Percentiles rank a stretch among this genome's conserved stretches.
These are phyloP conservation scores for Chromis chromis DNA, from an alignment of 2,797 vertebrate genomes.

Conservation along the genomic window DNA sequence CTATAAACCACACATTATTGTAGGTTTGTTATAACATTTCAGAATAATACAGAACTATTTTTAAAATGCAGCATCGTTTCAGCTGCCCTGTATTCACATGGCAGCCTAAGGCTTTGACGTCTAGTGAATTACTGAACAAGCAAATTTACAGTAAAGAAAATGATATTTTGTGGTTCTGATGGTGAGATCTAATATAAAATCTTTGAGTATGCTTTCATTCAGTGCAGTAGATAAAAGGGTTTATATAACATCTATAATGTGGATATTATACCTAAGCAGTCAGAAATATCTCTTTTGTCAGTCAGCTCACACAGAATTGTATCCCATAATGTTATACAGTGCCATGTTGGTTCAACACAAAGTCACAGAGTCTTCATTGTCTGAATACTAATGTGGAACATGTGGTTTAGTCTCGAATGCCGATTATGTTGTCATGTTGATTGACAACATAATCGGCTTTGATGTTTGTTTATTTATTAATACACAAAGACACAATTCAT, in stretches of 20 bases:
- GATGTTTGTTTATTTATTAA: not conserved
- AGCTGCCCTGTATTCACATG: too few relatives aligned
- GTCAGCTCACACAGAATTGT: not conserved
- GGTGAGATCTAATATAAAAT: not conserved
- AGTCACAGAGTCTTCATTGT: not conserved
- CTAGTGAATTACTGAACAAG: not conserved
- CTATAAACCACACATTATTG: not conserved
- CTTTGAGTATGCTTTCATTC: not conserved
- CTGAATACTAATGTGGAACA: constrained; percentile 1
- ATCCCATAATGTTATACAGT: not conserved
- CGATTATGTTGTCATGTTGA: not conserved
- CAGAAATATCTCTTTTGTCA: not conserved
- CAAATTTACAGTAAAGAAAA: not conserved
- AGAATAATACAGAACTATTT: constrained; percentile 4
- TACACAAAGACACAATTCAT: not conserved
- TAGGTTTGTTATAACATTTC: constrained; percentile 6
- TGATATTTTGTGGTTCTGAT: not conserved
- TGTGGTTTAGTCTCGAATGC: not conserved
- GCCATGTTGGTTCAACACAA: not conserved
- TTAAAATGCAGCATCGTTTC: not conserved
- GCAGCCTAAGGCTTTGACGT: not conserved
- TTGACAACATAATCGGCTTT: not conserved
- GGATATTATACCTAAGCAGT: not conserved
- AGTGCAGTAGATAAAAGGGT: not conserved
- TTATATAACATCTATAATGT: not conserved